Conservation (phyloP, 2,113 vertebrate genomes). For the Carassius auratus region DNA sequence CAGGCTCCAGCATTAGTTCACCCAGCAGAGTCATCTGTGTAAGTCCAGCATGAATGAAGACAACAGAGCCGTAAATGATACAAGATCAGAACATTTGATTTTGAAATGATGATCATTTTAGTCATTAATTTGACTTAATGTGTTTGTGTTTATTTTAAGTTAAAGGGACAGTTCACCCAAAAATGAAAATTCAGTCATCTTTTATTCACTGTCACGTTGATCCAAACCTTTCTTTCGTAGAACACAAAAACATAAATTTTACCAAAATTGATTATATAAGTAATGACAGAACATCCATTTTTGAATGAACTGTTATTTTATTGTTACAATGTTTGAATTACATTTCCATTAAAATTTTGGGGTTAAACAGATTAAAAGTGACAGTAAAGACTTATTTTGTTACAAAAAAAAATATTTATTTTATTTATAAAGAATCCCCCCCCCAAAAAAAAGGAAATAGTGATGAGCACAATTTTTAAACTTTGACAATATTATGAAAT, state of each 20-base stretch:
- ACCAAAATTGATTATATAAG: neutral
- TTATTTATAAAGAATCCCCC: neutral
- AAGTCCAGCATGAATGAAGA: constrained; percentile 62
- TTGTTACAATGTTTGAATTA: neutral
- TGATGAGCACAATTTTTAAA: neutral
- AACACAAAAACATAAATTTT: neutral
- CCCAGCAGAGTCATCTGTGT: constrained; percentile 96
- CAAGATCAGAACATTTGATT: neutral
- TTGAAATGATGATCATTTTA: neutral
- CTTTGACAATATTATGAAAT: neutral
- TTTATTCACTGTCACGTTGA: neutral
- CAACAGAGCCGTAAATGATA: neutral
- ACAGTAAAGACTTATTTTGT: neutral
- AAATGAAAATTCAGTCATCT: neutral
- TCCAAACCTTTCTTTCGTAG: neutral
- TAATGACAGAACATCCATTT: neutral
- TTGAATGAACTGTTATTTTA: neutral
- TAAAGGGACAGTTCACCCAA: neutral
- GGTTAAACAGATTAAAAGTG: neutral
- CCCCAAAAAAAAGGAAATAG: neutral
- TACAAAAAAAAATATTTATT: neutral
- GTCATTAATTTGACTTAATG: neutral
- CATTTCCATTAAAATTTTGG: neutral
- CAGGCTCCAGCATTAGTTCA: constrained; percentile 94
- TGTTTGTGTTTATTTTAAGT: neutral